Evolutionary conservation across 2,888 invertebrate genomes (phyloP).

Genomic region (Agriotes lineatus): DNA sequence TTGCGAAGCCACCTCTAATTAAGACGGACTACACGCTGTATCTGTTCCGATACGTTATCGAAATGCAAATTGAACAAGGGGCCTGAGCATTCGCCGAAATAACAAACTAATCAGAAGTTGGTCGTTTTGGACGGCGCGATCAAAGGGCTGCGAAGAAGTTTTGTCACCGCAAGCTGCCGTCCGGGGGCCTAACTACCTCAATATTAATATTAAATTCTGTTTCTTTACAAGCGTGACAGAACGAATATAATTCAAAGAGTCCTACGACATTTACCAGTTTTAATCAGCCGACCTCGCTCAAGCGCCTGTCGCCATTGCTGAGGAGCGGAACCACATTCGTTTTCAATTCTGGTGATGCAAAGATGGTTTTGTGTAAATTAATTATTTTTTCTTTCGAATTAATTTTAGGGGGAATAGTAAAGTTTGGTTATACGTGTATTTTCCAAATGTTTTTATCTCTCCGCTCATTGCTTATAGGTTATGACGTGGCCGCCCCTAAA

Average conservation of each 20-base stretch:
- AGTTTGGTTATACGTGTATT: no score
- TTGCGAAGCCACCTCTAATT: slow-evolving; percentile 23
- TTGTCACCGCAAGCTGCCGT: slow-evolving; percentile 42
- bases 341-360: no score
- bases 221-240: slow-evolving; percentile 49
- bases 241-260: slow-evolving; percentile 53
- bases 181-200: slow-evolving; percentile 36
- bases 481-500: no score
- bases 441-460: no score
- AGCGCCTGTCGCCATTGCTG: no score
- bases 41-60: slow-evolving; percentile 16
- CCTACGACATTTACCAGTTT: slow-evolving; percentile 55
- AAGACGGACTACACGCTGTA: slow-evolving; percentile 15
- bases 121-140: slow-evolving; percentile 38
- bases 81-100: slow-evolving; percentile 30
- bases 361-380: no score
- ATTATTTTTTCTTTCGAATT: no score
- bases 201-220: slow-evolving; percentile 47
- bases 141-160: slow-evolving; percentile 40
- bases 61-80: slow-evolving; percentile 25
- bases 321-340: slow-evolving; percentile 17
- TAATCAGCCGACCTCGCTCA: slow-evolving; percentile 51
- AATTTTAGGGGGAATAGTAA: no score
- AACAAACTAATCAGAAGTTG: slow-evolving; percentile 37
- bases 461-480: no score